Base-by-base conservation (phyloP, 2,113 vertebrate genomes). In the Corydoras sp. region DNA sequence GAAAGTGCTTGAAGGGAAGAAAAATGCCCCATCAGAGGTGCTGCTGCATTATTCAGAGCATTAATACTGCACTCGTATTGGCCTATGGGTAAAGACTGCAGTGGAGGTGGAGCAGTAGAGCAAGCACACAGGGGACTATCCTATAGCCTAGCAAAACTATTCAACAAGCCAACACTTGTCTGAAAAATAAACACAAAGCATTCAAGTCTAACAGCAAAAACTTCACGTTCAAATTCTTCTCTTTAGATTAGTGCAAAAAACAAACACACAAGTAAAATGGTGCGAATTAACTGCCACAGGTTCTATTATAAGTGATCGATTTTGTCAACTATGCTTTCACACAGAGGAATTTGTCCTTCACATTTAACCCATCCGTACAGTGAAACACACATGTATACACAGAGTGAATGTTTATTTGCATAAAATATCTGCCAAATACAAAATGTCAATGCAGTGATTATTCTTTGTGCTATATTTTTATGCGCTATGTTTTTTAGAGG, bases 11-110 rank as follows among this genome's bases (percentile, higher is more conserved):
- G 58, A 64, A 75, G 48, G 30, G 31, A 53, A 75, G 43, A 69
- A 59, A 75, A 65, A 70, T 32, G 55, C 53, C 61, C 48, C 35
- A 75, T 75, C 48, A 65, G 68, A 65, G 31, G 55, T 9, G 14
- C 48, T 65, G 15, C n/a, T 76, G 69, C 68, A 71, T 76, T 62
- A 76, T 76, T 76, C 74, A 71, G 50, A 13, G 60, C 68, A 71
- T 76, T 60, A 76, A 71, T 76, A 76, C 63, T 67, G 65, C 51
- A 74, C 53, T 74, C 65, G 56, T 67, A 58, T n/a, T 6, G 68
- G 30, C 67, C 73, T 58, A 56, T 75, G 48, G 73, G 73, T 55
- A 65, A 60, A 66, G 32, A 76, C 68, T 66, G 74, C 68, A 71
- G 62, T 71, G 24, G 29, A 13, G 60, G 31, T 53, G 24, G 13